Conservation (phyloP, 2,113 vertebrate genomes). For the Pica pica region DNA sequence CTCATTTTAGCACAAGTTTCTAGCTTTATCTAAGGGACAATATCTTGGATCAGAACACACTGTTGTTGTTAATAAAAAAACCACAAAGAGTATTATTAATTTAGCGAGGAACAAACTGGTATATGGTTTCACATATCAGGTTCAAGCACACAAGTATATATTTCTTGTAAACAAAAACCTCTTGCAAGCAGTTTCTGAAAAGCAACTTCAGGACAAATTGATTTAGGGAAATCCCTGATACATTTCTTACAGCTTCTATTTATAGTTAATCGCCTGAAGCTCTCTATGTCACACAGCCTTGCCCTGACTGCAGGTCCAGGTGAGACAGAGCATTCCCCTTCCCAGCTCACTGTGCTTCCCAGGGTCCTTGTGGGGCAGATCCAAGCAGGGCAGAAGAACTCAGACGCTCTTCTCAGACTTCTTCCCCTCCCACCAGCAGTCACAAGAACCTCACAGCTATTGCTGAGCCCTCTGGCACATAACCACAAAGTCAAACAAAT, state of each 20-base stretch:
- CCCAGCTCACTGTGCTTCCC: background rate
- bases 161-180: background rate
- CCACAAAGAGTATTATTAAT: background rate
- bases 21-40: background rate
- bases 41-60: background rate
- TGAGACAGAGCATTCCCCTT: fast-evolving
- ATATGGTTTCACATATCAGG: background rate
- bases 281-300: background rate
- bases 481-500: background rate
- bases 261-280: background rate
- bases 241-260: background rate
- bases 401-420: background rate
- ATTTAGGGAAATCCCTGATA: background rate
- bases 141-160: background rate
- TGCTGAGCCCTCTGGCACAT: background rate
- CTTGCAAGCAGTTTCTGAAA: background rate
- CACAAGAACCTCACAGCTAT: background rate
- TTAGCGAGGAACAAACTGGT: background rate
- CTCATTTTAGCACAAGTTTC: background rate
- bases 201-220: background rate
- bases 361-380: fast-evolving
- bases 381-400: background rate
- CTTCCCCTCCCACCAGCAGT: background rate
- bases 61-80: background rate
- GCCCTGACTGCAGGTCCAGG: background rate